Evolutionary conservation across 2,888 invertebrate species (phyloP).

Genomic region (Ryuthela nishihirai): DNA sequence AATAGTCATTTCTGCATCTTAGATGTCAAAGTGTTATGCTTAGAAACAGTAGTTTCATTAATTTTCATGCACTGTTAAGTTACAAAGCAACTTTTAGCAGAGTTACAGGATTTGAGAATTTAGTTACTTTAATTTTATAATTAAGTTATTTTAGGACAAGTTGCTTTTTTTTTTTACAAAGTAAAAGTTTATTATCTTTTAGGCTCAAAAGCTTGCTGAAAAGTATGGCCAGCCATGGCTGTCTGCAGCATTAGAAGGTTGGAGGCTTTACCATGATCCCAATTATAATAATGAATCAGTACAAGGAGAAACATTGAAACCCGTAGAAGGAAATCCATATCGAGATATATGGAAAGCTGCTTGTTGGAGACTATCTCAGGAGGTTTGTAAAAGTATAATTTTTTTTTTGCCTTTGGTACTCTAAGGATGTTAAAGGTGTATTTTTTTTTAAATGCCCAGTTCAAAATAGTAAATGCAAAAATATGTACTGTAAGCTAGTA

Average conservation of each 20-base stretch:
- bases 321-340: slow-evolving; percentile 69
- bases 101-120: too few relatives aligned
- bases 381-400: slow-evolving; percentile 5
- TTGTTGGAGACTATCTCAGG: slow-evolving; percentile 57
- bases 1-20: too few relatives aligned
- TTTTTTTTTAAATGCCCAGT: background rate
- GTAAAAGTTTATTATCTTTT: too few relatives aligned
- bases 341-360: slow-evolving; percentile 58
- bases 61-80: too few relatives aligned
- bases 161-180: too few relatives aligned
- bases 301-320: slow-evolving; percentile 51
- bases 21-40: too few relatives aligned
- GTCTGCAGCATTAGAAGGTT: slow-evolving; percentile 84
- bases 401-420: background rate
- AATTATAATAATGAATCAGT: slow-evolving; percentile 58
- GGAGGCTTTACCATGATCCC: slow-evolving; percentile 82
- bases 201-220: slow-evolving; percentile 74
- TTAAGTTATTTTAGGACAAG: too few relatives aligned
- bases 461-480: background rate
- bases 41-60: too few relatives aligned
- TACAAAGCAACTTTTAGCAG: too few relatives aligned
- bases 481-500: background rate
- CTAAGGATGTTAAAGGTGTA: background rate
- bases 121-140: too few relatives aligned
- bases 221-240: slow-evolving; percentile 89